These are phyloP conservation scores for Macaria notata DNA, from an alignment of 2,888 invertebrate genomes.

Conservation along the genomic window DNA sequence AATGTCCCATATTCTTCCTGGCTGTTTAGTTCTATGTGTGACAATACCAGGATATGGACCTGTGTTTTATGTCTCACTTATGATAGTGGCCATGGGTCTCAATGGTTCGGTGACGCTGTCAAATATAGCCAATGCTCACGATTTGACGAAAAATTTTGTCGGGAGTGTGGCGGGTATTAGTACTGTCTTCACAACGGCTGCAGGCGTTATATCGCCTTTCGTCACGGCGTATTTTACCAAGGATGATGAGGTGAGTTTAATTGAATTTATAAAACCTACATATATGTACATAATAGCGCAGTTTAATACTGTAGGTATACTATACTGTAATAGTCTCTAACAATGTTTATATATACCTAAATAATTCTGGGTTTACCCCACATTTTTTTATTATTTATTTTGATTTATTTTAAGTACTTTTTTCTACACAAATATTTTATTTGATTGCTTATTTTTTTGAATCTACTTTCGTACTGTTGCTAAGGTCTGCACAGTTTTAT, in stretches of 20 bases:
- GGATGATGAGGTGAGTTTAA: slow-evolving; percentile 50
- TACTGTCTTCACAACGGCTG: slow-evolving; percentile 77
- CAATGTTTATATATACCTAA: no score
- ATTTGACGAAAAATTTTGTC: slow-evolving; percentile 85
- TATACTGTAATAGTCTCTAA: no score
- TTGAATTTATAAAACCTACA: no score
- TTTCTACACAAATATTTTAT: no score
- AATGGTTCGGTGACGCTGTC: slow-evolving; percentile 73
- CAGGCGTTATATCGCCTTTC: slow-evolving; percentile 84
- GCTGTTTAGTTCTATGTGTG: slow-evolving; percentile 45
- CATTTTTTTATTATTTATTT: no score
- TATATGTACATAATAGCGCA: no score
- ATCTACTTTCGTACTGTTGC: no score
- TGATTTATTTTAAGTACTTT: no score
- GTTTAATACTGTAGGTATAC: no score
- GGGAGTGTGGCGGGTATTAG: slow-evolving; percentile 85
- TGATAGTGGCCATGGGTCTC: slow-evolving; percentile 79
- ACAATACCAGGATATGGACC: slow-evolving; percentile 29
- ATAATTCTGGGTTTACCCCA: no score
- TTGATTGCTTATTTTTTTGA: no score
- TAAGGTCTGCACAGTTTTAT: no score
- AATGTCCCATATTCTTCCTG: slow-evolving; percentile 64
- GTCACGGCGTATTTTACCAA: slow-evolving; percentile 80
- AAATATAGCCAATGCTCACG: slow-evolving; percentile 78
- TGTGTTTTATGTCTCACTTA: slow-evolving; percentile 67